Conservation (phyloP, 2,113 vertebrate species). For the Podarcis raffonei region DNA sequence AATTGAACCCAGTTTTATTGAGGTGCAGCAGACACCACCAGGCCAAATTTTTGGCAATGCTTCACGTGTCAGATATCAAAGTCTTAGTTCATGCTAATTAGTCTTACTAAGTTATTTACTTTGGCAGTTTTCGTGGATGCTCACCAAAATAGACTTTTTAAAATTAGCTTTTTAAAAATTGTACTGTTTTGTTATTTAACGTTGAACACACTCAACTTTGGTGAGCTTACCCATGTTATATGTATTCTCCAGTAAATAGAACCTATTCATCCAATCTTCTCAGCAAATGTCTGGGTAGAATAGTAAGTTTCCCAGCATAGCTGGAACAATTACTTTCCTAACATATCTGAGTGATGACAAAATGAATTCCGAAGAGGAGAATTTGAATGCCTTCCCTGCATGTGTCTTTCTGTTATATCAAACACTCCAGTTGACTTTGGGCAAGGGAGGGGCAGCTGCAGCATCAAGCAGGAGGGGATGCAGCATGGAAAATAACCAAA, state of each 20-base stretch:
- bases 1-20: slow-evolving; percentile 4
- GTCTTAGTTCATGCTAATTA: neutral
- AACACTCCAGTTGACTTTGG: neutral
- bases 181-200: neutral
- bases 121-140: neutral
- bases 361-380: neutral
- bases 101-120: slow-evolving; percentile 8
- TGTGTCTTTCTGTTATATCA: neutral
- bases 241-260: neutral
- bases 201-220: neutral
- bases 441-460: too few species aligned
- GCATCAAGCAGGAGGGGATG: neutral
- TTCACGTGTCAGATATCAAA: neutral
- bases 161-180: slow-evolving; percentile 6
- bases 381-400: neutral
- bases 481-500: neutral
- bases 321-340: neutral
- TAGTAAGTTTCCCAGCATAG: neutral
- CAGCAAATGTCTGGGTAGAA: neutral
- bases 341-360: neutral
- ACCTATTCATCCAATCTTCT: neutral
- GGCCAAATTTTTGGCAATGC: neutral
- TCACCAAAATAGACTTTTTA: neutral
- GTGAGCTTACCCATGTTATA: neutral
- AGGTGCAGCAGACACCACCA: neutral